Base-by-base conservation (phyloP, 2,113 vertebrate species). In the Pollimyrus isidori region DNA sequence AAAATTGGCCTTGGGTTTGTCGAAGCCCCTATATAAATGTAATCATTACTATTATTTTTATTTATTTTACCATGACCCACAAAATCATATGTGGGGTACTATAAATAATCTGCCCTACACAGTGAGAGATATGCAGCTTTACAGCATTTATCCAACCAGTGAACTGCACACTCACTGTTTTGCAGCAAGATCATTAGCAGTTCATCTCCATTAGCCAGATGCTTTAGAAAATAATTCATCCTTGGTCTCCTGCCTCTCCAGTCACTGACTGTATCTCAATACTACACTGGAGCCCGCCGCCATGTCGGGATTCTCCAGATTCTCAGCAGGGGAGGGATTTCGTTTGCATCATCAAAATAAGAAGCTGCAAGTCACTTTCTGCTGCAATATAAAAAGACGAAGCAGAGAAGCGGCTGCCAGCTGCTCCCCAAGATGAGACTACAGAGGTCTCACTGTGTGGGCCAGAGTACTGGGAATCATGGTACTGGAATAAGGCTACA, bases 321-420 rank as follows among this genome's bases (percentile, higher is more conserved):
- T 96, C 95, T 93, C 93, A 90, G 90, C 91, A 92, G 94, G 90
- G 94, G 91, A 92, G 88, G 62, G 87, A 93, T 96, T 69, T 30
- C 10, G 62, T 69, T 30, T 95, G 96, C 95, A 96, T 96, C 91
- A 96, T 91, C 92, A 89, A 58, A 91, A 92, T 94, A 91, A 80
- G 92, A 92, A 95, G 93, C 92, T 93, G 95, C 94, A 95, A 88
- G 93, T 93, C 92, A 91, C 83, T 50, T 21, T n/a, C 84, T 42
- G 48, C 85, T 48, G 23, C 17, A 9, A 87, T 35, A 87, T 86
- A 86, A 86, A 80, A 86, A 80, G 48, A 86, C 26, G 48, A 48
- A 7, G 83, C 6, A 21, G 82, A 48, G 82, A 10, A 84, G 39
- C 15, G 87, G n/a, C 26, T 76, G 30, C 21, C 42, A 49, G 62